phyloP scores from a whole-genome alignment of 2,113 vertebrate species.

The Perccottus glenii region DNA sequence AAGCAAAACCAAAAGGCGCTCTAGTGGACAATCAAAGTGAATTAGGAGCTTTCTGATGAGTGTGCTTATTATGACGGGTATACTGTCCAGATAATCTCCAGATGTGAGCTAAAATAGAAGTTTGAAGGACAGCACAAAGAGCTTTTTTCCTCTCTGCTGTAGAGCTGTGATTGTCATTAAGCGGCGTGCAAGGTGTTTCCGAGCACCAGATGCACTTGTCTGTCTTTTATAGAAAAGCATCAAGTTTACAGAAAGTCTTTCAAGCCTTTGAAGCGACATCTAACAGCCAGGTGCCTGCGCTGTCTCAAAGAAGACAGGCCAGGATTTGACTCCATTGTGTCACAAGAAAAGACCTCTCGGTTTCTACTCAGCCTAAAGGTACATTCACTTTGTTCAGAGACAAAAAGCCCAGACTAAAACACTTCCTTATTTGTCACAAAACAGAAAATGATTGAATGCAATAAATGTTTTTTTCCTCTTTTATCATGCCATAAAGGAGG shows the following conservation, averaged over 20 bases:
- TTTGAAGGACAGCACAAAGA: slow-evolving; percentile 44
- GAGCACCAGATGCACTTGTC: slow-evolving; percentile 55
- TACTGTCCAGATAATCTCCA: slow-evolving; percentile 68
- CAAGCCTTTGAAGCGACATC: slow-evolving; percentile 63
- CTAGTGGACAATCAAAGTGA: slow-evolving; percentile 68
- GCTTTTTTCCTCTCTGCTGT: slow-evolving; percentile 30
- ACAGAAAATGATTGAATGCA: slow-evolving; percentile 26
- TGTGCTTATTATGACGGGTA: slow-evolving; percentile 63
- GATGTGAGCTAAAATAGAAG: slow-evolving; percentile 54
- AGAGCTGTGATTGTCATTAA: slow-evolving; percentile 57
- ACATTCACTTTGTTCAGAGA: slow-evolving; percentile 51
- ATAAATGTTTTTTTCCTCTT: slow-evolving; percentile 1
- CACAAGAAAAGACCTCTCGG: slow-evolving; percentile 57
- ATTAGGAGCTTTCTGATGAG: slow-evolving; percentile 68
- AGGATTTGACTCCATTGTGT: slow-evolving; percentile 64
- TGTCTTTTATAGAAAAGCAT: slow-evolving; percentile 40
- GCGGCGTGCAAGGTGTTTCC: slow-evolving; percentile 65
- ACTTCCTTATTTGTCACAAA: slow-evolving; percentile 40
- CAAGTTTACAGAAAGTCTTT: slow-evolving; percentile 39
- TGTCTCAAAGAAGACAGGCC: slow-evolving; percentile 48
- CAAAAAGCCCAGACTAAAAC: slow-evolving; percentile 35
- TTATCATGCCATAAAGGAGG: slow-evolving; percentile 26
- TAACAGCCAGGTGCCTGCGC: slow-evolving; percentile 64
- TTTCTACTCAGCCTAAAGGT: slow-evolving; percentile 50
- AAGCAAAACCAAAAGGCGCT: slow-evolving; percentile 60